Conservation (phyloP, 2,888 invertebrate genomes). For the Acronicta alni region DNA sequence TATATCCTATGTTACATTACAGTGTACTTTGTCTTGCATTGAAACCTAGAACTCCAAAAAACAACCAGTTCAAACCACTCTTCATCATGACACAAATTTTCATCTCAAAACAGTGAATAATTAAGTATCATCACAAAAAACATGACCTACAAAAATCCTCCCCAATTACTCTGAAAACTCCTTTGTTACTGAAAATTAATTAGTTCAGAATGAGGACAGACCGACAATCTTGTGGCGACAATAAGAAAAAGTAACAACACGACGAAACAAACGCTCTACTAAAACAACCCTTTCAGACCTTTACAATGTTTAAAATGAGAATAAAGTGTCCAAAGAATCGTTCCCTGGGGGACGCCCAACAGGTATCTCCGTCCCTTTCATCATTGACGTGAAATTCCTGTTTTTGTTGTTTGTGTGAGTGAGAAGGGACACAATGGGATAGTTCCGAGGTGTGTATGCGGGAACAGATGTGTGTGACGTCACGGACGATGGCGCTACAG, state of each 20-base stretch:
- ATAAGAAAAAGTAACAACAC: constrained; percentile 54
- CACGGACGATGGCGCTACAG: constrained; percentile 33
- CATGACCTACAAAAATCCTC: constrained; percentile 43
- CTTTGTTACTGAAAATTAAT: constrained; percentile 59
- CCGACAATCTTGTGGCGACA: constrained; percentile 42
- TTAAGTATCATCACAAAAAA: constrained; percentile 40
- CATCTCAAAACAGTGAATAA: constrained; percentile 34
- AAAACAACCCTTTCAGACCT: constrained; percentile 62
- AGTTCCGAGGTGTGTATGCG: constrained; percentile 31
- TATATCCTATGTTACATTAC: too few relatives aligned
- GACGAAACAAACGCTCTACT: constrained; percentile 47
- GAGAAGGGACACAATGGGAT: constrained; percentile 46
- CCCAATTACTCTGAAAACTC: constrained; percentile 47
- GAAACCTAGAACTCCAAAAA: not conserved
- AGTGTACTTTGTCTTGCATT: not conserved
- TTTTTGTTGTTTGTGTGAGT: constrained; percentile 37
- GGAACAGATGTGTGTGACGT: constrained; percentile 55
- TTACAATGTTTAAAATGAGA: constrained; percentile 59
- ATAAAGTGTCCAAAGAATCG: constrained; percentile 53
- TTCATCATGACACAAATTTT: constrained; percentile 20
- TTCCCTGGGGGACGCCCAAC: constrained; percentile 58
- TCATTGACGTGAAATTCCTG: constrained; percentile 29
- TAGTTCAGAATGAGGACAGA: constrained; percentile 52
- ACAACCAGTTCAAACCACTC: constrained; percentile 1
- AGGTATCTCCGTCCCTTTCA: constrained; percentile 56